Conservation (phyloP, 2,113 vertebrate species). For the Gobiocypris rarus region DNA sequence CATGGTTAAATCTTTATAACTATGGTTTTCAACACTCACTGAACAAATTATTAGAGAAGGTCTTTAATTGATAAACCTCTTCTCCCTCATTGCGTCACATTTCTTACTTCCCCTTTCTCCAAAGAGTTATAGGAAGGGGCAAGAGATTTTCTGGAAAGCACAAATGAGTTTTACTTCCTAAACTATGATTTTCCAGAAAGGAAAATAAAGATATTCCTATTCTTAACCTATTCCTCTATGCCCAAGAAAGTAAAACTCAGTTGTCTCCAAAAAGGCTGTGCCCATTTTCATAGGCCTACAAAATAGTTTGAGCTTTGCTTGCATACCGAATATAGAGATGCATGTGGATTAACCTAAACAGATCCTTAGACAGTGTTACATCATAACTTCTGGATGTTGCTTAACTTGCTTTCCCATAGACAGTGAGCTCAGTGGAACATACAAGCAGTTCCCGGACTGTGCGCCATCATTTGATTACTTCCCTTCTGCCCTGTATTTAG, state of each 20-base stretch:
- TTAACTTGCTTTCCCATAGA: neutral
- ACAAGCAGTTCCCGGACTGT: neutral
- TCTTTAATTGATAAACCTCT: constrained; percentile 66
- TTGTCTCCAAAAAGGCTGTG: constrained; percentile 7
- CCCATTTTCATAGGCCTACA: neutral
- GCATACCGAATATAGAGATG: constrained; percentile 23
- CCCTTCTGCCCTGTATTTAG: constrained; percentile 6
- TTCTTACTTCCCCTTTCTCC: neutral
- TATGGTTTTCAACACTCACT: constrained; percentile 66
- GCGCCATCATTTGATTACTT: constrained; percentile 8
- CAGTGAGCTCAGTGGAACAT: constrained; percentile 23
- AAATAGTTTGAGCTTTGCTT: constrained; percentile 6
- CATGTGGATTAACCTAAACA: constrained; percentile 25
- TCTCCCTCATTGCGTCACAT: neutral
- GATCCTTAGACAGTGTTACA: constrained; percentile 14
- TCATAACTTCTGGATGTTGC: constrained; percentile 18
- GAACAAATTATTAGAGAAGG: constrained; percentile 55
- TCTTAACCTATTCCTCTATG: neutral
- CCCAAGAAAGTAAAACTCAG: neutral
- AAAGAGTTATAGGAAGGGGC: neutral
- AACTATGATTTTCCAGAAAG: neutral
- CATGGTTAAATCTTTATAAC: constrained; percentile 76
- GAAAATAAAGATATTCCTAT: neutral
- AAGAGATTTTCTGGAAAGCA: neutral
- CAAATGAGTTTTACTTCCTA: neutral